Conservation (phyloP, 2,113 vertebrate genomes). For the Pungitius pungitius region DNA sequence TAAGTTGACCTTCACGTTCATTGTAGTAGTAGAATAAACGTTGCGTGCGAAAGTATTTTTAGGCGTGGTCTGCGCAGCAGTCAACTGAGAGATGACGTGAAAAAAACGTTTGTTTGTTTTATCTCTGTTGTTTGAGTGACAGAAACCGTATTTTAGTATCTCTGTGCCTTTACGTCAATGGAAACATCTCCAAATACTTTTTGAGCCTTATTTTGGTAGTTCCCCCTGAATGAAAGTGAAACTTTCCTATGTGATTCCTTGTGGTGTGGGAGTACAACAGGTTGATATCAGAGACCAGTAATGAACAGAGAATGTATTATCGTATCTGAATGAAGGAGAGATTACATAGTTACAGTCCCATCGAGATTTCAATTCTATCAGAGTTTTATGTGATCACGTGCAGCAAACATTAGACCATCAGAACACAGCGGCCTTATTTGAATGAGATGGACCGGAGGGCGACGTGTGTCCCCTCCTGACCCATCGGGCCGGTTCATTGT, state of each 20-base stretch:
- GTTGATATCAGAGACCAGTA: not conserved
- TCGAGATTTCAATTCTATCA: not conserved
- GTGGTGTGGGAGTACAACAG: not conserved
- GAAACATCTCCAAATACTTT: not conserved
- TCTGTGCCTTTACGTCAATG: fast-evolving
- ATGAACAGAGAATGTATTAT: not conserved
- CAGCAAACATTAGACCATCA: conserved; percentile 9
- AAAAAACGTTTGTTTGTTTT: too few relatives aligned
- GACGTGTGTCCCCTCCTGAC: conserved; percentile 10
- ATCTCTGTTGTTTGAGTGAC: not conserved
- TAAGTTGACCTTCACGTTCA: conserved; percentile 38
- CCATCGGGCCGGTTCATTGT: conserved; percentile 23
- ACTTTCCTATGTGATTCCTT: not conserved
- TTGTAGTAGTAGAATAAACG: not conserved
- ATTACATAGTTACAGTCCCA: not conserved
- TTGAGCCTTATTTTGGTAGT: not conserved
- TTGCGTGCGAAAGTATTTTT: conserved; percentile 36
- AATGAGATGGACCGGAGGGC: not conserved
- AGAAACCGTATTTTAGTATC: not conserved
- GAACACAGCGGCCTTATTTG: conserved; percentile 13
- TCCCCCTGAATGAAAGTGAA: not conserved
- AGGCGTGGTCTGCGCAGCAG: conserved; percentile 58
- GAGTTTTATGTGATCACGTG: not conserved
- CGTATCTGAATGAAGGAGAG: not conserved
- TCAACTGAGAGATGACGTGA: not conserved